Conservation (phyloP, 1,140 invertebrate genomes). For the Drosophila teissieri region DNA sequence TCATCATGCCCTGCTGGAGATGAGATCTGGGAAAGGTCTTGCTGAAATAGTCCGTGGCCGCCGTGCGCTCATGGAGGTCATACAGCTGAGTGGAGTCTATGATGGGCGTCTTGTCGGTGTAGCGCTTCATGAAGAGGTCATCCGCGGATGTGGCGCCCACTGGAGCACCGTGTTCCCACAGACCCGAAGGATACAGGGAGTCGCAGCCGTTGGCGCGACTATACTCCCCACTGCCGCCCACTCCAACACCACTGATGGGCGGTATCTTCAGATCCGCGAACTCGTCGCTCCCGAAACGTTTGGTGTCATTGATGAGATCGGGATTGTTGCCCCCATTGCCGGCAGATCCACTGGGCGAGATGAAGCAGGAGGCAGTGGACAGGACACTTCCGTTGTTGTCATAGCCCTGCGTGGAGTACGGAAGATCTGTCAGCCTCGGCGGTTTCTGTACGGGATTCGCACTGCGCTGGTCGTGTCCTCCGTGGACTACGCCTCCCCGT, state of each 20-base stretch:
- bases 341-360: slow-evolving; percentile 89
- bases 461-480: slow-evolving; percentile 85
- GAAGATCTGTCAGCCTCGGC: slow-evolving; percentile 88
- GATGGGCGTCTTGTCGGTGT: slow-evolving; percentile 91
- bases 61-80: slow-evolving; percentile 77
- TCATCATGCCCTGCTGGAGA: slow-evolving; percentile 35
- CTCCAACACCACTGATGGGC: slow-evolving; percentile 29
- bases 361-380: slow-evolving; percentile 87
- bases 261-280: slow-evolving; percentile 74
- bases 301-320: slow-evolving; percentile 92
- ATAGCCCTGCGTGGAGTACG: slow-evolving; percentile 88
- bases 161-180: slow-evolving; percentile 86
- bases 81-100: slow-evolving; percentile 86
- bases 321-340: slow-evolving; percentile 89
- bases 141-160: slow-evolving; percentile 79
- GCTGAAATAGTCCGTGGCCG: slow-evolving; percentile 85
- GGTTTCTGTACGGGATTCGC: slow-evolving; percentile 89
- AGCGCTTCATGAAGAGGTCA: slow-evolving; percentile 86
- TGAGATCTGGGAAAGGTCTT: slow-evolving; percentile 86
- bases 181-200: slow-evolving; percentile 89
- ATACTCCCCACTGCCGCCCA: slow-evolving; percentile 87
- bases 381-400: slow-evolving; percentile 87
- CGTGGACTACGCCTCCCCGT: neutral
- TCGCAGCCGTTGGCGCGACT: slow-evolving; percentile 88
- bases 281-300: slow-evolving; percentile 86